Evolutionary conservation across 2,888 invertebrate species (phyloP).

Genomic region (Muscina levida): DNA sequence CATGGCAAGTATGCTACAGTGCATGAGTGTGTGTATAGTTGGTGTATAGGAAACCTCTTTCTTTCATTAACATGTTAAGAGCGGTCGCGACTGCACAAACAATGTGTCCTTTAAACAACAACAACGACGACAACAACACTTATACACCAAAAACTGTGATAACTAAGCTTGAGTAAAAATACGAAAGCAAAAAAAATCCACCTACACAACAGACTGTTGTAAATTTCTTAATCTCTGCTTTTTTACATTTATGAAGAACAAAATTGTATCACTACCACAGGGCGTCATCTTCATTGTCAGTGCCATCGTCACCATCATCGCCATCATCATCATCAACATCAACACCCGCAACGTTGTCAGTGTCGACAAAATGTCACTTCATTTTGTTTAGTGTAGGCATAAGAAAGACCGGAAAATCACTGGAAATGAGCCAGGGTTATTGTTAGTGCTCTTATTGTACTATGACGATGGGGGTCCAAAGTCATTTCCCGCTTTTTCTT

Average conservation of each 20-base stretch:
- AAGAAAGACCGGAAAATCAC: conserved; percentile 47
- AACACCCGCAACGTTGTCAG: background rate
- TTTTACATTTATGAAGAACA: no score
- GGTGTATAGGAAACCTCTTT: background rate
- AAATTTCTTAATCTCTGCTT: background rate
- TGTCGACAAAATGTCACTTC: conserved; percentile 35
- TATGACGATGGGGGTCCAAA: background rate
- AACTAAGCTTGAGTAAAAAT: background rate
- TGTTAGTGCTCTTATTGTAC: background rate
- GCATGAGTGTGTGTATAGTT: background rate
- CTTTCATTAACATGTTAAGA: conserved; percentile 21
- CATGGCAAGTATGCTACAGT: background rate
- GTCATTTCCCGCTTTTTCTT: conserved; percentile 32
- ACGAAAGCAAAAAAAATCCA: background rate
- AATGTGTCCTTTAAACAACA: conserved; percentile 9
- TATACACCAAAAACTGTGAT: background rate
- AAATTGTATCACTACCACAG: conserved; percentile 17
- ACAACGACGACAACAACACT: background rate
- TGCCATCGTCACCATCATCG: background rate
- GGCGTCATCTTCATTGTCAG: no score
- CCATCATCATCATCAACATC: conserved; percentile 11
- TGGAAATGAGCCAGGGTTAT: conserved; percentile 30
- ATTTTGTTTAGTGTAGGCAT: conserved; percentile 39
- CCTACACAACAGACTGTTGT: background rate
- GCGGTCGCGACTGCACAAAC: background rate